Evolutionary conservation across 2,888 invertebrate species (phyloP), one percentile per base, ranked within the genome.

Genomic region (Synergus japonicus): DNA sequence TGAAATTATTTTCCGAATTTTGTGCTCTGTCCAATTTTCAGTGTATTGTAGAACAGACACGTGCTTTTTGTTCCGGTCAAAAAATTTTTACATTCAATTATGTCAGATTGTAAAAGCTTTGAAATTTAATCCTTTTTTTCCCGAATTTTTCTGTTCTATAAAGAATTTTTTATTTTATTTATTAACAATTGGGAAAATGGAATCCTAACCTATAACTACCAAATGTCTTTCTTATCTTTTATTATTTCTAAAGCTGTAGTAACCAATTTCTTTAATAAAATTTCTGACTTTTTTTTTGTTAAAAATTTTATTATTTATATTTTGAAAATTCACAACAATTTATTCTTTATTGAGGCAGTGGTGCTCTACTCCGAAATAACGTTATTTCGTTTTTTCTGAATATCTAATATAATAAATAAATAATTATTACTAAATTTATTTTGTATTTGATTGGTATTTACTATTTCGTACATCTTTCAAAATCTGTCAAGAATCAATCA

Each of bases 41-140:
- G 37, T 63, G 4, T 37, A 22, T 73, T 15, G 29, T 29, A 67
- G 22, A 37, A 64, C 13, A 73, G 64, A 65, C 82, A 83, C 82
- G 81, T 82, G 77, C 63, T 76, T 58, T 49, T 15, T 7, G 29
- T 9, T 15, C 66, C 46, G 18, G 18, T 49, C 46, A 29, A 69
- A 46, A 49, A 46, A 15, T 69, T 29, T 7, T 15, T 22, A 7
- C 2, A 15, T 46, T 69, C 8, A 12, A 12, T 46, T 69, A 13
- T 49, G 18, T 67, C 44, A 69, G 29, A 69, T 37, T 64, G 5
- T 2, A 37, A 13, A 22, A 69, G 22, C 0, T 44, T 7, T 1
- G 29, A 8, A 13, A 49, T 49, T 12, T 13, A 8, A 22, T 69
- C 15, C 22, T n/a, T 15, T 22, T 37, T 49, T 13, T 49, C 29